Base-by-base conservation (phyloP, 2,113 vertebrate genomes). In the Odocoileus hemionus region DNA sequence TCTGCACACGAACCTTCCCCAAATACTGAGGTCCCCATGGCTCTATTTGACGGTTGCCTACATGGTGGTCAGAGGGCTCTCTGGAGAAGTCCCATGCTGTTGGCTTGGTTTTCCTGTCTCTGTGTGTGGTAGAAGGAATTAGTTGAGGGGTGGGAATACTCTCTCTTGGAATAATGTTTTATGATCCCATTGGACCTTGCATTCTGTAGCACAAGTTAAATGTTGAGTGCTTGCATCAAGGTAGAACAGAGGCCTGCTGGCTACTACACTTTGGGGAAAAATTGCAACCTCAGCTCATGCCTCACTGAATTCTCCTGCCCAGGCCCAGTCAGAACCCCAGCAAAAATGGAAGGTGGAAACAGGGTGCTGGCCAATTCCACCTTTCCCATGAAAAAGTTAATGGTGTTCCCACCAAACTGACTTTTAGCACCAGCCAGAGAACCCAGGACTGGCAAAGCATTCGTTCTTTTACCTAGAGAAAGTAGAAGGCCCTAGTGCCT, bases 61-160 rank as follows among this genome's bases (percentile, higher is more conserved):
- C 67, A 33, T 4, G 43, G 95, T 43, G 55, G 83, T 93, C 95
- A 61, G 89, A 74, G 70, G 87, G 64, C 58, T 89, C 85, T 89
- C 85, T 92, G 94, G 93, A 95, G 89, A 89, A 30, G 83, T 52
- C 74, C 86, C 36, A 21, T 67, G 70, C 84, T 54, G 3, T 50
- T 95, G 91, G 89, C 86, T 52, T 36, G 45, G 60, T 60, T 94
- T 94, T 94, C 67, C 74, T 70, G 45, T 70, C 93, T 96, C 86
- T 36, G n/a, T 97, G 96, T 98, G 97, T 79, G 97, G 97, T 76
- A 89, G 50, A 89, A 86, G 33, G 74, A 94, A 50, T 95, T 60
- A 86, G 78, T 43, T 50, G 64, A 26, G 52, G 16, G 45, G 28
- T 50, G 76, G 55, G 57, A 11, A 39, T 57, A 25, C 89, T 95